Base-by-base conservation (phyloP, 2,113 vertebrate species). In the Miniopterus natalensis region DNA sequence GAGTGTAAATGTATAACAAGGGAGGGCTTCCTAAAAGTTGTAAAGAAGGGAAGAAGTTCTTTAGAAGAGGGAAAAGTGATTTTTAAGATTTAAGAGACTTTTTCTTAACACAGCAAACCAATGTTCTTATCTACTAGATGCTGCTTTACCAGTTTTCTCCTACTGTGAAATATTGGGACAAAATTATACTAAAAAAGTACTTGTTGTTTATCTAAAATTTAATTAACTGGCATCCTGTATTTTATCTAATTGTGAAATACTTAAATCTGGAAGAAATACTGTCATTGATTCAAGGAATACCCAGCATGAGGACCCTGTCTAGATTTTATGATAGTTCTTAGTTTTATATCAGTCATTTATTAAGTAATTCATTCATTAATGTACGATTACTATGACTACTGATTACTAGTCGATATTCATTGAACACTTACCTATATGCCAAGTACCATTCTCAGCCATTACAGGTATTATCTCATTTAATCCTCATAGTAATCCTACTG, bases 171-270 rank as follows among this genome's bases (percentile, higher is more conserved):
- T 88, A 42, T 78, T 85, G 61, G 49, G 36, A 70, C 5, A 14
- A 59, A 71, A 53, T 66, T 92, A n/a, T 77, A 81, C 9, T 20
- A 47, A 87, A 90, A 63, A 92, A 78, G 2, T 92, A 77, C 29
- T 86, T 78, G 20, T 68, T 77, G 0, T 92, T 95, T 77, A 42
- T 78, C 40, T 94, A 70, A 88, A 91, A 57, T 88, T 78, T 92
- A 79, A 57, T 59, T 81, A 94, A 51, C 31, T 9, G 23, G 27
- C 21, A 42, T 65, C 23, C 12, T 83, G 8, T 70, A 10, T 84
- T 29, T 81, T 83, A 49, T 45, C 49, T 65, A 65, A 40, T 45
- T 86, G 23, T 84, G 7, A 29, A 71, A 92, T 17, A 40, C 53
- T 87, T 77, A 57, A n/a, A 59, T 90, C n/a, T 92, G 14, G 55